Conservation (phyloP, 2,797 vertebrate species). For the Phyllotis vaccarum region DNA sequence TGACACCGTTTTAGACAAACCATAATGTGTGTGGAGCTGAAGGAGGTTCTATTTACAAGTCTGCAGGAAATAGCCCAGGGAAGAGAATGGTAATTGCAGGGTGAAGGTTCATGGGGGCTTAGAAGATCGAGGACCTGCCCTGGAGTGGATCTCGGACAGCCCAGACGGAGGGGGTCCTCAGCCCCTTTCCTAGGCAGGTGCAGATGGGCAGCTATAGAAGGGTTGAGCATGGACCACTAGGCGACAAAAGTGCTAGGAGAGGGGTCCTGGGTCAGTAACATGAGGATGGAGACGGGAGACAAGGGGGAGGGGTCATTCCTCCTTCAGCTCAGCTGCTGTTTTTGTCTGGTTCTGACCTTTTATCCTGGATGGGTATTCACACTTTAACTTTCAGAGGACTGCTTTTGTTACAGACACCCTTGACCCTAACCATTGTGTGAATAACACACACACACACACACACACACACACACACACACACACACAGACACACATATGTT, state of each 20-base stretch:
- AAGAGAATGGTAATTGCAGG: slow-evolving; percentile 86
- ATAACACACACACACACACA: too few relatives aligned
- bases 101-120: slow-evolving; percentile 84
- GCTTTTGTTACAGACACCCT: not conserved
- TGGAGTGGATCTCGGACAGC: not conserved
- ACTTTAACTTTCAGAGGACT: not conserved
- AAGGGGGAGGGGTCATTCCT: too few relatives aligned
- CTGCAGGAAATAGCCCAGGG: slow-evolving; percentile 89
- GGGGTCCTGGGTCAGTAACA: not conserved
- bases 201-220: not conserved
- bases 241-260: not conserved
- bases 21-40: slow-evolving; percentile 87
- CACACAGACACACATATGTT: accelerated
- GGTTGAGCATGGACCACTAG: accelerated
- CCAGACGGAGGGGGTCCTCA: not conserved
- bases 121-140: not conserved
- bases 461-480: too few relatives aligned
- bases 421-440: not conserved
- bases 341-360: not conserved
- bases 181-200: not conserved
- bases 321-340: not conserved
- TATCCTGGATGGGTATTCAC: not conserved
- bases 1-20: slow-evolving; percentile 89
- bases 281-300: too few relatives aligned
- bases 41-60: slow-evolving; percentile 89